These are phyloP conservation scores for Terebella lapidaria DNA, from an alignment of 2,888 invertebrate species.

Conservation along the genomic window DNA sequence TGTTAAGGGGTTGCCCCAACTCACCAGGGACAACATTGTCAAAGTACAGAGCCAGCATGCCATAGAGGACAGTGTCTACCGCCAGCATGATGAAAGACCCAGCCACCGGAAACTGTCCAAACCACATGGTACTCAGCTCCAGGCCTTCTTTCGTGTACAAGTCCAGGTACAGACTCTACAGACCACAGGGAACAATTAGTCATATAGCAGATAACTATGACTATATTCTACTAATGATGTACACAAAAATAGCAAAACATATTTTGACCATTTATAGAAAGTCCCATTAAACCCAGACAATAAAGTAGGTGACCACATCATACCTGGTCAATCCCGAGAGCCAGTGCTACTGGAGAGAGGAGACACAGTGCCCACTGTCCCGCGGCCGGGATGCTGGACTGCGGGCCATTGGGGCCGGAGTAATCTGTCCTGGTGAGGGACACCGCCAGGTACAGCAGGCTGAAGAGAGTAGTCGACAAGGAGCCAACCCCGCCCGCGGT, in stretches of 20 bases:
- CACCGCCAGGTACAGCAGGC: conserved; percentile 76
- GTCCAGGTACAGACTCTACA: conserved; percentile 38
- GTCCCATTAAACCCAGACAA: no score
- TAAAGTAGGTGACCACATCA: no score
- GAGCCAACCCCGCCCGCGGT: conserved; percentile 72
- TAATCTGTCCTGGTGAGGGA: conserved; percentile 63
- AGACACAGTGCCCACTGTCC: conserved; percentile 74
- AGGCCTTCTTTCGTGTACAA: conserved; percentile 34
- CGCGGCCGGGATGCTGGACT: conserved; percentile 56
- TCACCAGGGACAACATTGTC: conserved; percentile 77
- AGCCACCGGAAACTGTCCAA: conserved; percentile 40
- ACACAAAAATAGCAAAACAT: no score
- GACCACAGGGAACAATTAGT: no score
- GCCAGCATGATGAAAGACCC: conserved; percentile 69
- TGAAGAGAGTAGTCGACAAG: conserved; percentile 72
- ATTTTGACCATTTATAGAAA: no score
- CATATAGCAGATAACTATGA: no score
- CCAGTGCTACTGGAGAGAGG: conserved; percentile 76
- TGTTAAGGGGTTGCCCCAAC: no score
- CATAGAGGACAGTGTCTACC: conserved; percentile 73
- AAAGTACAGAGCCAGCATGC: conserved; percentile 72
- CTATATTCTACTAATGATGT: no score
- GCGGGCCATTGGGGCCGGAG: conserved; percentile 23
- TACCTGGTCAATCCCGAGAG: conserved; percentile 80
- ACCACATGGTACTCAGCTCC: conserved; percentile 29